Evolutionary conservation across 2,113 vertebrate species (phyloP).

Genomic region (Pterocles orientalis): DNA sequence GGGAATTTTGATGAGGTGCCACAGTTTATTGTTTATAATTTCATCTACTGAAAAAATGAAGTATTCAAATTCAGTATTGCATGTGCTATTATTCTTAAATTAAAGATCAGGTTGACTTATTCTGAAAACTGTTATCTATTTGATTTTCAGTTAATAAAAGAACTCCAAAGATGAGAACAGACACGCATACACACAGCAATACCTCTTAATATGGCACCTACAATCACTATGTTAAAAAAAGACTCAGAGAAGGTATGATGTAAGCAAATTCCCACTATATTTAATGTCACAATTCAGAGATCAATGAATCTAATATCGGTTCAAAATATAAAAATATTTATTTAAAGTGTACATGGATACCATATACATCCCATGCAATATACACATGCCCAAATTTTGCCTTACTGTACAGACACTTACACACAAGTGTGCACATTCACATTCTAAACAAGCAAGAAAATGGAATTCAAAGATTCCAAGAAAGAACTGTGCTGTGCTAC

Average conservation of each 20-base stretch:
- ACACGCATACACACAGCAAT: background rate
- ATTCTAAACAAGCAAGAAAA: background rate
- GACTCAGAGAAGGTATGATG: background rate
- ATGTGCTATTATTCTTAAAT: background rate
- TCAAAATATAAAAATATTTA: background rate
- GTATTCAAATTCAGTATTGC: background rate
- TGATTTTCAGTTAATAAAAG: background rate
- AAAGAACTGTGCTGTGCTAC: background rate
- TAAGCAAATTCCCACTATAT: background rate
- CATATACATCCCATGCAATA: too few species aligned
- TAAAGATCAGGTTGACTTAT: background rate
- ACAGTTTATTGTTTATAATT: background rate
- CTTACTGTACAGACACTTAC: background rate
- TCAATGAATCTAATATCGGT: background rate
- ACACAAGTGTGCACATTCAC: rapidly evolving
- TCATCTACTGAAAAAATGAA: background rate
- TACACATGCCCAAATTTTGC: background rate
- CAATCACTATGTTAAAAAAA: background rate
- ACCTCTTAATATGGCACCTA: background rate
- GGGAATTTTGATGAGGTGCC: background rate
- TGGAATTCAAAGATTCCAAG: background rate
- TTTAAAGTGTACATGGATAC: background rate
- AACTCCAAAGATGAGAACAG: background rate
- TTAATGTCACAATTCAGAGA: background rate
- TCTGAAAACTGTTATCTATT: background rate